phyloP scores from a whole-genome alignment of 2,797 vertebrate genomes.

The Bradypodion ventrale region DNA sequence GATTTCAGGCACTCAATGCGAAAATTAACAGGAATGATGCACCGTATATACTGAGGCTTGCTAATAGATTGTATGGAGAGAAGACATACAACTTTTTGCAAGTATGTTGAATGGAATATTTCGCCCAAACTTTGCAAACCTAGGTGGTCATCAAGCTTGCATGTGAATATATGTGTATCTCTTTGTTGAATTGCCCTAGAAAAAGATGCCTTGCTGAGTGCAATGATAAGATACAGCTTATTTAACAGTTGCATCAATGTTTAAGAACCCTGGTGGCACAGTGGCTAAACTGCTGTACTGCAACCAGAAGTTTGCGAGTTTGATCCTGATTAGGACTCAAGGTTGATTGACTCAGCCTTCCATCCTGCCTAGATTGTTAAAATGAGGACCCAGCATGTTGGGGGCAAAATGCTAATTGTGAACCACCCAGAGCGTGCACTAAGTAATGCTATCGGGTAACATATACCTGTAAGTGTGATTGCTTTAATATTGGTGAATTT shows the following conservation, averaged over 20 bases:
- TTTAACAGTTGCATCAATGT: not conserved
- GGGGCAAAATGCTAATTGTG: no score
- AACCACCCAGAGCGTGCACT: no score
- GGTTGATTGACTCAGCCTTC: no score
- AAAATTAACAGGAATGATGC: constrained; percentile 81
- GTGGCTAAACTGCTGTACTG: no score
- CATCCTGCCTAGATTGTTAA: no score
- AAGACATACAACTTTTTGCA: constrained; percentile 81
- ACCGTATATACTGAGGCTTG: constrained; percentile 83
- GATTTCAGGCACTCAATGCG: constrained; percentile 79
- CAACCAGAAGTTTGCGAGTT: no score
- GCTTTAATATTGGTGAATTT: no score
- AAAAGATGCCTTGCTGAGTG: not conserved
- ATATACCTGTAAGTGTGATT: no score
- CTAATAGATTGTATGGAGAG: constrained; percentile 90
- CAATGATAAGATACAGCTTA: not conserved
- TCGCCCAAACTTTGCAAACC: not conserved
- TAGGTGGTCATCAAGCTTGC: not conserved
- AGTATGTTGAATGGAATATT: constrained; percentile 58
- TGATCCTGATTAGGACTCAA: no score
- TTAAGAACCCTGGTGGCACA: no score
- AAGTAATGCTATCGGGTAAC: no score
- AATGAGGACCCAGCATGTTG: no score
- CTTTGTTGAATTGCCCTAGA: not conserved
- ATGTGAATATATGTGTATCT: not conserved